Conservation (phyloP, 2,113 vertebrate genomes). For the human region DNA sequence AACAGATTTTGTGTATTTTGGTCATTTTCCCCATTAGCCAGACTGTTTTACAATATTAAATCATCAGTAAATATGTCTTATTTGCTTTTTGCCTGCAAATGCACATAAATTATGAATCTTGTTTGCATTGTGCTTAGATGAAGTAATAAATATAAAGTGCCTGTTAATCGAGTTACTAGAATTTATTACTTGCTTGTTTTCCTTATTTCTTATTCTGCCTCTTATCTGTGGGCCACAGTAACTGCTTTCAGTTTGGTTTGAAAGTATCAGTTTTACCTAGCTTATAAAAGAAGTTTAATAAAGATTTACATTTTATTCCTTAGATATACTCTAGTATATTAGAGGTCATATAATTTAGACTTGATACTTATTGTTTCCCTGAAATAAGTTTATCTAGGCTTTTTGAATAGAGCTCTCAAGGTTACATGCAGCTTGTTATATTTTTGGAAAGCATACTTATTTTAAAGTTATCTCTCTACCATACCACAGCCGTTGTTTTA, state of each 20-base stretch:
- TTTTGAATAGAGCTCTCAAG: background rate
- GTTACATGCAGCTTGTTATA: background rate
- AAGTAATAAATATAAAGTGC: background rate
- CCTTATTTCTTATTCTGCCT: background rate
- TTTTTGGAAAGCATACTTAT: background rate
- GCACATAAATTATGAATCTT: slow-evolving; percentile 18
- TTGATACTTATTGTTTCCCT: background rate
- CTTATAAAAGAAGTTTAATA: background rate
- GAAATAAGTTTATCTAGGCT: background rate
- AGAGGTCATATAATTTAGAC: background rate
- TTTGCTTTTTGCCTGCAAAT: background rate
- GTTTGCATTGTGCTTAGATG: background rate
- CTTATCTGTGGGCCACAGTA: background rate
- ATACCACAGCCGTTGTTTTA: background rate
- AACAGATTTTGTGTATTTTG: background rate
- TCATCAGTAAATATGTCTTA: background rate
- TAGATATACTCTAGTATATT: background rate
- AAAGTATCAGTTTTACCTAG: background rate
- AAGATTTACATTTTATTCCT: background rate
- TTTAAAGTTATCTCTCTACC: background rate
- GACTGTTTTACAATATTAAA: background rate
- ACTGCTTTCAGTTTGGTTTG: background rate
- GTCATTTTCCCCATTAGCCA: background rate
- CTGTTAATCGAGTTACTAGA: background rate
- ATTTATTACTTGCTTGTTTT: background rate